Percentiles rank a stretch among this genome's conserved stretches.
Evolutionary conservation across 2,113 vertebrate species (phyloP).

Genomic region (Engraulis encrasicolus): DNA sequence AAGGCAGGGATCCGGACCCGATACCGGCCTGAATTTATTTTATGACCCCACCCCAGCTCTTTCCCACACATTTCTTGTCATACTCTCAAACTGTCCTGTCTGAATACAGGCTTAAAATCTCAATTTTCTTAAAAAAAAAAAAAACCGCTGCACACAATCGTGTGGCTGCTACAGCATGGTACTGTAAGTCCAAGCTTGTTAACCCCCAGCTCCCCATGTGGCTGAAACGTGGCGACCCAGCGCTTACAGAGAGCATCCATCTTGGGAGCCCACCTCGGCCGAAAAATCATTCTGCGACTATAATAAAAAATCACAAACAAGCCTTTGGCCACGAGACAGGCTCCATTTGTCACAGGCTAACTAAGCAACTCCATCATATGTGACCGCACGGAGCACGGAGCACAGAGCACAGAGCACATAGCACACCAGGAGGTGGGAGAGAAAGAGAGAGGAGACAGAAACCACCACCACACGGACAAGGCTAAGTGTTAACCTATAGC

Average conservation of each 20-base stretch:
- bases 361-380: conserved; percentile 41
- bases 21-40: too few species aligned
- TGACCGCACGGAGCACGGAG: conserved; percentile 24
- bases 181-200: not conserved
- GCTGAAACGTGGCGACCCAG: not conserved
- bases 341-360: conserved; percentile 65
- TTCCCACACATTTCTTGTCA: too few species aligned
- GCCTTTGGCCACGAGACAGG: conserved; percentile 67
- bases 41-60: too few species aligned
- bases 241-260: conserved; percentile 42
- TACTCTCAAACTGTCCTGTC: too few species aligned
- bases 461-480: conserved; percentile 6
- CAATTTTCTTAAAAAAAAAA: too few species aligned
- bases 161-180: too few species aligned
- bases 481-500: conserved; percentile 23
- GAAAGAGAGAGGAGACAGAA: conserved; percentile 18
- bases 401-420: too few species aligned
- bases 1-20: too few species aligned
- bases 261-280: conserved; percentile 34
- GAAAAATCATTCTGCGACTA: conserved; percentile 53
- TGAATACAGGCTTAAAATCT: too few species aligned
- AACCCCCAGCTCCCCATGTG: not conserved
- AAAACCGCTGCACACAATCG: too few species aligned
- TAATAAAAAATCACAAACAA: conserved; percentile 68
- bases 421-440: too few species aligned